Evolutionary conservation across 2,113 vertebrate species (phyloP).

Genomic region (Emydocephalus ijimae): DNA sequence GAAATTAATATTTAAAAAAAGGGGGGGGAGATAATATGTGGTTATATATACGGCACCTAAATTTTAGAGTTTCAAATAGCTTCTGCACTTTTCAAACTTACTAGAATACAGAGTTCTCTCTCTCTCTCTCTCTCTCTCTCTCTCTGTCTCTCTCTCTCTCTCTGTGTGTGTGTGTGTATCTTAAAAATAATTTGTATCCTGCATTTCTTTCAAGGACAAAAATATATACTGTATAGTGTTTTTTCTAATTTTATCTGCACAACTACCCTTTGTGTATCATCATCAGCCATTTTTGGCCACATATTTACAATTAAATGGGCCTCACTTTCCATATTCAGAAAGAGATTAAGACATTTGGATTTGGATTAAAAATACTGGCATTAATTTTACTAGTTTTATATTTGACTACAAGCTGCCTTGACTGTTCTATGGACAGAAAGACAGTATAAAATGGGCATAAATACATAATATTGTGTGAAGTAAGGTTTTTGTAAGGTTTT

Average conservation of each 20-base stretch:
- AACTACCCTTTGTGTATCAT: background rate
- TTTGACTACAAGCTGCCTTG: background rate
- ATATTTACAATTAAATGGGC: background rate
- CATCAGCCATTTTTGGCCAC: background rate
- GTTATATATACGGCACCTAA: background rate
- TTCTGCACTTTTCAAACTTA: constrained; percentile 11
- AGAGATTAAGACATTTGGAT: background rate
- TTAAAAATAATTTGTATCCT: no score
- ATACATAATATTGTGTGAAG: background rate
- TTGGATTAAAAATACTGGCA: background rate
- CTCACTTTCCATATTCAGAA: background rate
- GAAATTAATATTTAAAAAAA: background rate
- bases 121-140: no score
- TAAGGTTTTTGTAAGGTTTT: background rate
- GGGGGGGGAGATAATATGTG: background rate
- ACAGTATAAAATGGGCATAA: background rate
- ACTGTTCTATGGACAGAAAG: background rate
- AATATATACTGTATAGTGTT: no score
- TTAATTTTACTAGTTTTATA: background rate
- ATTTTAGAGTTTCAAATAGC: background rate
- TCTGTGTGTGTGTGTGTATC: no score
- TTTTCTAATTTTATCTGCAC: background rate
- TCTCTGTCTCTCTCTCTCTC: no score
- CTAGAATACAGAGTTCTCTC: background rate
- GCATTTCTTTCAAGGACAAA: no score